These are phyloP conservation scores for Myotis planiceps DNA, from an alignment of 2,797 vertebrate species.

Conservation along the genomic window DNA sequence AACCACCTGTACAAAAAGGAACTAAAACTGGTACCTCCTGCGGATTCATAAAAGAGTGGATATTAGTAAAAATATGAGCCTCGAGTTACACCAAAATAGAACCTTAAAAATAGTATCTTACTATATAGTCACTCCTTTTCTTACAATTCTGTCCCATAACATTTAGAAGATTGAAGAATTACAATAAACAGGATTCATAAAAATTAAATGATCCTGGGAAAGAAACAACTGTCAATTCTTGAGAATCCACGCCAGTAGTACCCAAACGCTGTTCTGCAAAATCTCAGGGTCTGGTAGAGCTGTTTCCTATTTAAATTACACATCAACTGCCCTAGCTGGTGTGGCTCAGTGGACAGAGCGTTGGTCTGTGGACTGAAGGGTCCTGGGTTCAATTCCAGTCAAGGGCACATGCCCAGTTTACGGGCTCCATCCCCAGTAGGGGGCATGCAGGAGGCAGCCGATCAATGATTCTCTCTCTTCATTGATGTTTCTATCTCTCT, in stretches of 20 bases:
- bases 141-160: background rate
- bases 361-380: too few relatives aligned
- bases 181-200: background rate
- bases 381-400: too few relatives aligned
- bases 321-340: too few relatives aligned
- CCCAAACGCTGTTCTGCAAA: background rate
- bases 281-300: background rate
- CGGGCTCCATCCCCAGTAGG: too few relatives aligned
- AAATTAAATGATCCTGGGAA: background rate
- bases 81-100: background rate
- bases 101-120: background rate
- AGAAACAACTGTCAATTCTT: background rate
- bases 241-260: background rate
- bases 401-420: too few relatives aligned
- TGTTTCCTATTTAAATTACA: background rate
- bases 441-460: too few relatives aligned
- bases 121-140: background rate
- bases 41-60: background rate
- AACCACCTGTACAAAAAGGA: background rate
- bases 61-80: background rate
- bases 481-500: too few relatives aligned
- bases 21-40: background rate
- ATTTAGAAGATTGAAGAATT: background rate
- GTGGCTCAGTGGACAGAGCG: too few relatives aligned
- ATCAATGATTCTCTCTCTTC: too few relatives aligned